phyloP scores from a whole-genome alignment of 30 jellyfish, hydroid and myxozoan genomes.

The Turritopsis dohrnii region DNA sequence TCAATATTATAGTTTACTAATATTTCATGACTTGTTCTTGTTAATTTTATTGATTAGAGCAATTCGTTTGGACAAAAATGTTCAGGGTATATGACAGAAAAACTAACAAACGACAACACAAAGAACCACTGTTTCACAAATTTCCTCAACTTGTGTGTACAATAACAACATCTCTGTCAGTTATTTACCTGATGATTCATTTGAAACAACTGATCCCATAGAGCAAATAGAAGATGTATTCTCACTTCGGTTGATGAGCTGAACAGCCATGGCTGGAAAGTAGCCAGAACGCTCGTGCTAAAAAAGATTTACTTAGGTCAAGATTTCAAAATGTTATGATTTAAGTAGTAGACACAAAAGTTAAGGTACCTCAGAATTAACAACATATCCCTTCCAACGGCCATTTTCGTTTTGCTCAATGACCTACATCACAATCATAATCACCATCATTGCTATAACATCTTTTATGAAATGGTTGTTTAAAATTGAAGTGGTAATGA shows the following conservation, averaged over 20 bases:
- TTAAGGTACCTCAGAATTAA: constrained; percentile 39
- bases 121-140: not conserved
- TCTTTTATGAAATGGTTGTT: no score
- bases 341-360: not conserved
- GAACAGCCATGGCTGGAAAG: constrained; percentile 77
- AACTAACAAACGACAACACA: not conserved
- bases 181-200: constrained; percentile 13
- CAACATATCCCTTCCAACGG: constrained; percentile 73
- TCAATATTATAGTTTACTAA: no score
- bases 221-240: constrained; percentile 27
- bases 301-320: no score
- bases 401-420: constrained; percentile 79
- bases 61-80: not conserved
- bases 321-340: no score
- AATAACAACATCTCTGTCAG: not conserved
- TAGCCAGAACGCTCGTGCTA: constrained; percentile 65
- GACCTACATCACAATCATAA: constrained; percentile 34
- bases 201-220: constrained; percentile 21
- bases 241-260: constrained; percentile 16
- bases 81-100: not conserved
- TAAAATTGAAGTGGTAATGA: no score
- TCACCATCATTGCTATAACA: no score
- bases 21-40: not conserved
- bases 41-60: not conserved
- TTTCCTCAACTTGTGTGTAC: not conserved